Base-by-base conservation (phyloP, 1,140 invertebrate species). In the Drosophila athabasca region DNA sequence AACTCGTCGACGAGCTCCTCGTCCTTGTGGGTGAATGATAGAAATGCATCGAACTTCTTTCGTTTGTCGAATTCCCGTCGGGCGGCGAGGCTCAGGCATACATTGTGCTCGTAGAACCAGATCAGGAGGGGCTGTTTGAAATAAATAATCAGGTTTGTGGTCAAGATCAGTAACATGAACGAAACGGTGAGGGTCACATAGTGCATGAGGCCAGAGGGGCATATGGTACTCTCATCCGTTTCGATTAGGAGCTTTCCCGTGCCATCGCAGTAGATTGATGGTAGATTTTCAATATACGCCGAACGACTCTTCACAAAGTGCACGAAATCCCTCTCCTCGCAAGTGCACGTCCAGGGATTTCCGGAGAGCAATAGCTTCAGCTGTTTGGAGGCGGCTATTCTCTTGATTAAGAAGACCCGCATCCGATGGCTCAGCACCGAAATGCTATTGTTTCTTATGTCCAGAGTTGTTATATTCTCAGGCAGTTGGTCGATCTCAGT, bases 101-200 rank as follows among this genome's bases (percentile, higher is more conserved):
- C 31, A 11, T 66, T 50, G 41, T 68, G 49, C 24, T 68, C 61
- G 17, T 68, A 68, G 26, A 68, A 46, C 65, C 61, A 68, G 7
- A 68, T 46, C 2, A 66, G 13, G 1, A 68, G 29, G 2, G 65
- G 61, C 17, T 66, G 41, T 13, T 62, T 41, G n/a, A 68, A 49
- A 9, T 51, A 67, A 11, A 67, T 26, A 17, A 48, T 2, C 3
- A 69, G 24, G 35, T 69, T 67, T 13, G 53, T 54, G 11, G 35
- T n/a, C 11, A 49, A 4, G 5, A 67, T 29, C 2, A 49, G 0
- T 5, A 15, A 17, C 7, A 26, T 22, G 5, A 67, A 5, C 13
- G 61, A 24, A 1, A 17, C 22, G 3, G 49, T 49, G 4, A 68
- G 31, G 2, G 66, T 24, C 3, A 69, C 22, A 7, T 55, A 69